Base-by-base conservation (phyloP, 2,113 vertebrate genomes). In the Neotoma lepida region DNA sequence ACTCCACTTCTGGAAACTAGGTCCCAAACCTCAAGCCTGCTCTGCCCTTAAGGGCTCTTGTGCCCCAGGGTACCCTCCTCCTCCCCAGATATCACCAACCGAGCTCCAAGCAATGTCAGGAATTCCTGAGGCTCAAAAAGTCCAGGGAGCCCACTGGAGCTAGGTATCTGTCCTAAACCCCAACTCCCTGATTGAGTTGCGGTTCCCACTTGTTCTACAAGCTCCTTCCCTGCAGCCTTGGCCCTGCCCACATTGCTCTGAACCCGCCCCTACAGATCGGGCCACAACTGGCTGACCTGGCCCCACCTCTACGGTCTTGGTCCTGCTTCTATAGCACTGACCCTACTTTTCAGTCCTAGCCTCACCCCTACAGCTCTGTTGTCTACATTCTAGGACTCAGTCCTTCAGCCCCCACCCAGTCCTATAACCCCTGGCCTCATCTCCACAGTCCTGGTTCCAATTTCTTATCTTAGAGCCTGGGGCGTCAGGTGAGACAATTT, bases 101-200 rank as follows among this genome's bases (percentile, higher is more conserved):
- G 18, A 85, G 35, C 58, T 89, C 41, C 24, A 22, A 39, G 51
- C 61, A 10, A 58, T 24, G 28, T 58, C 68, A 22, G 30, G 41
- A 39, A 86, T 22, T 35, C 7, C 3, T 66, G 39, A 88, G 9
- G 58, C 49, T 39, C 15, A 39, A 33, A n/a, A 18, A 86, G 44
- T 15, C 39, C 63, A 1, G 64, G 22, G 14, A 63, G 35, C 13
- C 70, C 17, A 24, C 63, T 14, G 1, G 35, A 54, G 13, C 81
- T 56, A 2, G n/a, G 9, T 26, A 12, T 30, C 68, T 26, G 49
- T 66, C 70, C 76, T n/a, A 30, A 33, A 12, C n/a, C 15, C 33
- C 44, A 33, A 20, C 12, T 28, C 51, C 28, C n/a, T 12, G 15
- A 1, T 13, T 17, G 35, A 22, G 8, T 5, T 14, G 28, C 0